These are phyloP conservation scores for Charanyca ferruginea DNA, from an alignment of 2,888 invertebrate species.

Conservation along the genomic window DNA sequence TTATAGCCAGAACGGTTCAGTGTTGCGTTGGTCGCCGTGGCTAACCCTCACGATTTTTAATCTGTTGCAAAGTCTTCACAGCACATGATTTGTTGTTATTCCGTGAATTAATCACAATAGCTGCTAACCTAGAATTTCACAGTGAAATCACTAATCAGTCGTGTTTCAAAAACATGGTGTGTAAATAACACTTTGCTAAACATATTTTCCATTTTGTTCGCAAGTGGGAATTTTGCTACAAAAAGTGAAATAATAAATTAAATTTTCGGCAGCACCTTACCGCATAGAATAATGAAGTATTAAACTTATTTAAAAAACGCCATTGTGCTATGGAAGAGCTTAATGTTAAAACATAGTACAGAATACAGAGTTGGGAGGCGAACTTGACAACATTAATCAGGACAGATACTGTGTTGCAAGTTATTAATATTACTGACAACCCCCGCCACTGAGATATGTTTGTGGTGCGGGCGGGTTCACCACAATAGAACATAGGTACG, in stretches of 20 bases:
- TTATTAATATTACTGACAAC: constrained; percentile 52
- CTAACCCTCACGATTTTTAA: too few relatives aligned
- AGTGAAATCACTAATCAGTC: too few relatives aligned
- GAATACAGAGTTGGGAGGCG: constrained; percentile 2
- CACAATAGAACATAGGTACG: constrained; percentile 27
- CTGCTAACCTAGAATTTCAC: too few relatives aligned
- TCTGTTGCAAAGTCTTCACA: too few relatives aligned
- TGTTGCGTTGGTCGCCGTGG: neutral
- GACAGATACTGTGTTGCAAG: constrained; percentile 31
- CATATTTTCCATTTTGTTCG: neutral
- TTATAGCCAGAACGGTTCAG: constrained; percentile 9
- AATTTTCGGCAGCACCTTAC: neutral
- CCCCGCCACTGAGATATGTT: constrained; percentile 33
- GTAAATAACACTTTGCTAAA: neutral
- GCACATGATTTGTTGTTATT: too few relatives aligned
- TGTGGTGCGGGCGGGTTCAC: constrained; percentile 21
- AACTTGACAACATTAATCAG: constrained; percentile 43
- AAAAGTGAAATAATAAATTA: neutral
- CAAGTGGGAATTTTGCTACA: neutral
- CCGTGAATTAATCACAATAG: too few relatives aligned
- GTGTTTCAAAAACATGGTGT: too few relatives aligned
- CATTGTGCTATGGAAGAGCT: neutral
- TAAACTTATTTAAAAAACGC: neutral
- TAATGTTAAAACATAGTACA: neutral
- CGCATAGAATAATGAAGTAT: neutral